A percentile compares a stretch with the other conserved stretches of the same genome.
Evolutionary conservation across 1,140 invertebrate species (phyloP).

Genomic region (Glossosoma conforme): DNA sequence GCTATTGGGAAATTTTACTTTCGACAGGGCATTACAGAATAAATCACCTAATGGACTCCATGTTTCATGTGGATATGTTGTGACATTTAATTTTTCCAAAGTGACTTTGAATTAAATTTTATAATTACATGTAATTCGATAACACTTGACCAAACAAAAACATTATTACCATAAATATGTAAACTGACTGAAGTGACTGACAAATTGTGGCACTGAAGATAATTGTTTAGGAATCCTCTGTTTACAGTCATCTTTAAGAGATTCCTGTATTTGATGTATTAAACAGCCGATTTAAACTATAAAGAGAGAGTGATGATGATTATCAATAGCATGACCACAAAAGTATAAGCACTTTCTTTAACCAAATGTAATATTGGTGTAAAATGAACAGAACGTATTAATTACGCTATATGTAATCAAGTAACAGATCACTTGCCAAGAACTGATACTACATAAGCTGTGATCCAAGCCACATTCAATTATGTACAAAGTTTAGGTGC

Average conservation of each 20-base stretch:
- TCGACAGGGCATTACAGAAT: background rate
- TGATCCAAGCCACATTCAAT: constrained; percentile 33
- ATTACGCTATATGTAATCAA: constrained; percentile 29
- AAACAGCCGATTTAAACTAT: constrained; percentile 31
- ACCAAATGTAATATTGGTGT: constrained; percentile 28
- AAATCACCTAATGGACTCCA: background rate
- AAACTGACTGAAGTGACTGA: no score
- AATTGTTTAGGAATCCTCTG: no score
- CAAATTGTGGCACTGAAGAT: no score
- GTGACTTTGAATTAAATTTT: no score
- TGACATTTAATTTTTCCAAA: no score
- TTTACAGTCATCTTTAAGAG: no score
- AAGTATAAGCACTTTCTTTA: constrained; percentile 31
- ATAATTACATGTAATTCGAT: no score
- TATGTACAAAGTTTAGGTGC: constrained; percentile 32
- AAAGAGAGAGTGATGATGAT: constrained; percentile 31
- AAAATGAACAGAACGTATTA: constrained; percentile 29
- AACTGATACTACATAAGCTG: constrained; percentile 33
- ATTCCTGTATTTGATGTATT: no score
- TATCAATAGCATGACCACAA: constrained; percentile 32
- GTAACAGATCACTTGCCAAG: constrained; percentile 31
- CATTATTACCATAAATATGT: no score
- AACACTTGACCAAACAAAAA: no score
- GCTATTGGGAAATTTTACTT: background rate
- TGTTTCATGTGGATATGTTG: background rate